A percentile compares a stretch with the other conserved stretches of the same genome.
These are phyloP conservation scores for Onychorhynchus coronatus DNA, from an alignment of 2,113 vertebrate species.

Conservation along the genomic window DNA sequence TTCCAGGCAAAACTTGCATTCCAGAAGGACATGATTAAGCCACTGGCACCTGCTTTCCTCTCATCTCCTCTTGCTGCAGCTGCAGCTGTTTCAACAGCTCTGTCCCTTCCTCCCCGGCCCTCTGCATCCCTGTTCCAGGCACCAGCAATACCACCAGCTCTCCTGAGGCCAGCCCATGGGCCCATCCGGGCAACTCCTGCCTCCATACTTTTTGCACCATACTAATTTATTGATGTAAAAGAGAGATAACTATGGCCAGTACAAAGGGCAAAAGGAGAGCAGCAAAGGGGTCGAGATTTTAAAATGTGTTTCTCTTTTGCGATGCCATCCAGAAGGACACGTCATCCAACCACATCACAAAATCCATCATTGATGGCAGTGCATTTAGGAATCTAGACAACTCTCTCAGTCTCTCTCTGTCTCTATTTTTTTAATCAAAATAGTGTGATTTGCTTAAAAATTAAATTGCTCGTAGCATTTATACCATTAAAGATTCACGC, in stretches of 20 bases:
- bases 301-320: slow-evolving; percentile 12
- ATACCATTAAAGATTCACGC: slow-evolving; percentile 11
- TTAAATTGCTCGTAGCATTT: background rate
- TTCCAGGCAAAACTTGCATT: slow-evolving; percentile 85
- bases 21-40: slow-evolving; percentile 90
- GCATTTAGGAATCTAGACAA: slow-evolving; percentile 2
- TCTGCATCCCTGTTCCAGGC: slow-evolving; percentile 84
- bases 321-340: background rate
- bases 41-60: slow-evolving; percentile 86
- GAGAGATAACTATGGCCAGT: slow-evolving; percentile 24
- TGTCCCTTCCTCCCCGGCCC: slow-evolving; percentile 86
- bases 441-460: slow-evolving; percentile 31
- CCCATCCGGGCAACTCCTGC: slow-evolving; percentile 86
- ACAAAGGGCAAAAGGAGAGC: slow-evolving; percentile 24
- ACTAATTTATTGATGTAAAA: slow-evolving; percentile 66
- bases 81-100: slow-evolving; percentile 74
- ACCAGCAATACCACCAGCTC: slow-evolving; percentile 78
- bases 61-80: slow-evolving; percentile 81
- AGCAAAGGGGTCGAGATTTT: background rate
- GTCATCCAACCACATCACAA: background rate
- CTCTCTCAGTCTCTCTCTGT: background rate
- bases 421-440: background rate
- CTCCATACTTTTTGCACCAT: slow-evolving; percentile 91
- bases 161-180: slow-evolving; percentile 87
- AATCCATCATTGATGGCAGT: background rate